A percentile compares a stretch with the other conserved stretches of the same genome.
Evolutionary conservation across 2,888 invertebrate species (phyloP).

Genomic region (Tinea pellionella): DNA sequence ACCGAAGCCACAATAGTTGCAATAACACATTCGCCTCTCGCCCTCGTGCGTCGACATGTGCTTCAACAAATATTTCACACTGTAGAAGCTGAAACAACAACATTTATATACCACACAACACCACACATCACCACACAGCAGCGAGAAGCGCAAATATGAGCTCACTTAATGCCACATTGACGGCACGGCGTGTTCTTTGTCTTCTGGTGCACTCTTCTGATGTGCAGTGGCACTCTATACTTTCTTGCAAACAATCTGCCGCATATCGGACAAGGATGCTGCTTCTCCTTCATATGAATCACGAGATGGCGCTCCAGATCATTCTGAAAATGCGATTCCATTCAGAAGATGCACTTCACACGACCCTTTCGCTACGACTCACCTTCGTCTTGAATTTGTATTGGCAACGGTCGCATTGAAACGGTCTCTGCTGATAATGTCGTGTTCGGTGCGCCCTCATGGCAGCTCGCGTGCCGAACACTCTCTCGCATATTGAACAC

Average conservation of each 20-base stretch:
- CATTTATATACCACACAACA: too few relatives aligned
- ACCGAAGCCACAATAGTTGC: background rate
- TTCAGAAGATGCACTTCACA: too few relatives aligned
- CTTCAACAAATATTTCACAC: background rate
- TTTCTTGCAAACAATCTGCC: slow-evolving; percentile 28
- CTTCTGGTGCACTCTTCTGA: slow-evolving; percentile 5
- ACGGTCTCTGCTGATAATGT: slow-evolving; percentile 32
- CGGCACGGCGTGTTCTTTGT: slow-evolving; percentile 29
- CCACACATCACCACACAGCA: too few relatives aligned
- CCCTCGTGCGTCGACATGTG: too few relatives aligned
- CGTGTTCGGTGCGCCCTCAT: slow-evolving; percentile 28
- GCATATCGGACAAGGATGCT: slow-evolving; percentile 32
- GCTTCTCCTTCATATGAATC: slow-evolving; percentile 32
- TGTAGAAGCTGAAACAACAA: slow-evolving; percentile 20
- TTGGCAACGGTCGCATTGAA: slow-evolving; percentile 11
- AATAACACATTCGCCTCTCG: background rate
- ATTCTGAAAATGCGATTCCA: background rate
- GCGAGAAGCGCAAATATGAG: too few relatives aligned
- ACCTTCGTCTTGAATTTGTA: too few relatives aligned
- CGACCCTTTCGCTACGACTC: too few relatives aligned
- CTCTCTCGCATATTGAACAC: slow-evolving; percentile 36
- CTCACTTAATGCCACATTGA: too few relatives aligned
- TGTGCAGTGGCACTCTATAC: slow-evolving; percentile 25
- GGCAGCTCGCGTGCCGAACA: slow-evolving; percentile 25
- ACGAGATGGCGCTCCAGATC: slow-evolving; percentile 31